A percentile compares a stretch with the other conserved stretches of the same genome.
phyloP scores from a whole-genome alignment of 1,140 invertebrate genomes.

The Hirudo medicinalis region DNA sequence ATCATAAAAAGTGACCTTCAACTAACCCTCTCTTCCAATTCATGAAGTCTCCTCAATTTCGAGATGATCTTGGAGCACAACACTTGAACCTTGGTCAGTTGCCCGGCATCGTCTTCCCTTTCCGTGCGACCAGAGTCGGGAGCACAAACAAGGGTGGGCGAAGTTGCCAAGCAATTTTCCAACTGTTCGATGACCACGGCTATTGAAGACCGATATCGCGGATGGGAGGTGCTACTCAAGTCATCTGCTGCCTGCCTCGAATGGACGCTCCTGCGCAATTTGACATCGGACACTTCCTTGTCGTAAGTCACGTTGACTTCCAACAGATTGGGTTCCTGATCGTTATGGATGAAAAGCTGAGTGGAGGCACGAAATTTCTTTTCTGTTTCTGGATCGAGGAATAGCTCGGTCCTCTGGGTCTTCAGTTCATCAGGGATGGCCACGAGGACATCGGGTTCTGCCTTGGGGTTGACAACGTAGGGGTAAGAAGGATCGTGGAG shows the following conservation, averaged over 20 bases:
- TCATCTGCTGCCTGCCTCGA: background rate
- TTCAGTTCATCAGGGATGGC: background rate
- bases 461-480: background rate
- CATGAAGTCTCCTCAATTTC: background rate
- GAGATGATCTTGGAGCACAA: constrained; percentile 8
- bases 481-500: background rate
- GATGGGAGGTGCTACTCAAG: background rate
- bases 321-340: background rate
- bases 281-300: background rate
- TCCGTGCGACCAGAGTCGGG: background rate
- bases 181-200: background rate
- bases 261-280: background rate
- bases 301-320: background rate
- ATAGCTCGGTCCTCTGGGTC: background rate
- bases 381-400: background rate
- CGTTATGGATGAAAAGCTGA: background rate
- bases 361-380: constrained; percentile 6
- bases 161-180: background rate
- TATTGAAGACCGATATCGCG: background rate
- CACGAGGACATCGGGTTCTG: background rate
- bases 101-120: background rate
- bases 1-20: too few species aligned
- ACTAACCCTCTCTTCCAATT: background rate
- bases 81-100: background rate
- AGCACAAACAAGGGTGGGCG: background rate